Evolutionary conservation across 37 sponge, comb jelly and placozoan species (phyloP), one percentile per base, ranked within the genome.

Genomic region (Aphrocallistes beatrix): DNA sequence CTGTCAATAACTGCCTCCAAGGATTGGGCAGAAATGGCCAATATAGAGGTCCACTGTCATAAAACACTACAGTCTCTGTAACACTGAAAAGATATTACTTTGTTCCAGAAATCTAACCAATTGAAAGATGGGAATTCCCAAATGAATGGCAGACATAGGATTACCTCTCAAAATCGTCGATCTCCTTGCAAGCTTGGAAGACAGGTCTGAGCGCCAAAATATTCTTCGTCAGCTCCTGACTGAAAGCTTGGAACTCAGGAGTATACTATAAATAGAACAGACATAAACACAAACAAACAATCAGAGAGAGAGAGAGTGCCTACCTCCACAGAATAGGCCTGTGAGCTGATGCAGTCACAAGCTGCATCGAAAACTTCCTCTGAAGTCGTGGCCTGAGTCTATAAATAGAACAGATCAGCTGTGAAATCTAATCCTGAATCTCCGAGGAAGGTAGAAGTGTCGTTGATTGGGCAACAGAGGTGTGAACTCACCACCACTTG

Each of bases 111-210:
- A n/a, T n/a, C n/a, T n/a, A n/a, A n/a, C n/a, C n/a, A n/a, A n/a
- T n/a, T n/a, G n/a, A n/a, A n/a, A n/a, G n/a, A n/a, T n/a, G n/a
- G n/a, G n/a, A n/a, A n/a, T n/a, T n/a, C n/a, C n/a, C n/a, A n/a
- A n/a, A n/a, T n/a, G n/a, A n/a, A n/a, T n/a, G n/a, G n/a, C n/a
- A n/a, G n/a, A n/a, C n/a, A n/a, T n/a, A 13, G 8, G 34, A 19
- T 60, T 6, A 60, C 75, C 75, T 60, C 75, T 60, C 75, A 13
- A 60, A 60, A 30, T 60, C 75, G 34, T 60, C 75, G 3, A 60
- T 30, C 75, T 60, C 75, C 75, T 60, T 19, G 75, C 75, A 60
- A 30, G 75, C 75, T 30, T 60, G 75, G 75, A 60, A 60, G 17
- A 60, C 75, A 3, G 75, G 75, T 19, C 75, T 3, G 28, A 60